phyloP scores from a whole-genome alignment of 2,888 invertebrate species.

The Ophioninae sp. region DNA sequence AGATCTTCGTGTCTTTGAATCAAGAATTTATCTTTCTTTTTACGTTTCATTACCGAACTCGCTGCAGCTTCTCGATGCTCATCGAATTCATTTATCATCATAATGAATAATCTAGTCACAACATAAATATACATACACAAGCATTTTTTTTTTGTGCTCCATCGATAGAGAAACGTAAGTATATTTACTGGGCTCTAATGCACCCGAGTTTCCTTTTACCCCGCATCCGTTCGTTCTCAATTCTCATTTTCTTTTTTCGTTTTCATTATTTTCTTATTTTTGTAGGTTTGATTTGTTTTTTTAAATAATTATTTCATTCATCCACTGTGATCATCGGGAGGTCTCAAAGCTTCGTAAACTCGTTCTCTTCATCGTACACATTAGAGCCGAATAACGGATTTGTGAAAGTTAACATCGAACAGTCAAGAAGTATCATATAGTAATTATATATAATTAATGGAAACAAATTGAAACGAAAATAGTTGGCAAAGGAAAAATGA shows the following conservation, averaged over 20 bases:
- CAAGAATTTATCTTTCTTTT: conserved; percentile 4
- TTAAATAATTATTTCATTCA: background rate
- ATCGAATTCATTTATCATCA: conserved; percentile 68
- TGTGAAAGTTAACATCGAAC: conserved; percentile 76
- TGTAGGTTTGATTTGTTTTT: background rate
- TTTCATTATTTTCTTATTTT: background rate
- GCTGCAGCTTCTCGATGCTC: conserved; percentile 71
- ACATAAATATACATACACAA: conserved; percentile 81
- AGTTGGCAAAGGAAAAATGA: conserved; percentile 74
- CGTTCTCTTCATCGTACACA: conserved; percentile 63
- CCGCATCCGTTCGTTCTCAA: conserved; percentile 6
- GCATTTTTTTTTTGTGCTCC: conserved; percentile 78
- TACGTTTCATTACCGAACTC: conserved; percentile 58
- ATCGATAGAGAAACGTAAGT: conserved; percentile 74
- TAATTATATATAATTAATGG: conserved; percentile 35
- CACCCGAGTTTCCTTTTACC: conserved; percentile 53
- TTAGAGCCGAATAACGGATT: conserved; percentile 73
- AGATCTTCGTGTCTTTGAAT: background rate
- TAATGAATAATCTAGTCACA: conserved; percentile 78
- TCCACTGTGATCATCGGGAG: background rate
- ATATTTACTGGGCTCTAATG: conserved; percentile 75
- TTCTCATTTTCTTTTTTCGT: background rate
- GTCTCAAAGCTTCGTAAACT: conserved; percentile 28
- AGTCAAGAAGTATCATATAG: conserved; percentile 72
- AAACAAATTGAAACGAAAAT: conserved; percentile 63